These are phyloP conservation scores for Eciton burchellii DNA, from an alignment of 1,140 invertebrate genomes.

Conservation along the genomic window DNA sequence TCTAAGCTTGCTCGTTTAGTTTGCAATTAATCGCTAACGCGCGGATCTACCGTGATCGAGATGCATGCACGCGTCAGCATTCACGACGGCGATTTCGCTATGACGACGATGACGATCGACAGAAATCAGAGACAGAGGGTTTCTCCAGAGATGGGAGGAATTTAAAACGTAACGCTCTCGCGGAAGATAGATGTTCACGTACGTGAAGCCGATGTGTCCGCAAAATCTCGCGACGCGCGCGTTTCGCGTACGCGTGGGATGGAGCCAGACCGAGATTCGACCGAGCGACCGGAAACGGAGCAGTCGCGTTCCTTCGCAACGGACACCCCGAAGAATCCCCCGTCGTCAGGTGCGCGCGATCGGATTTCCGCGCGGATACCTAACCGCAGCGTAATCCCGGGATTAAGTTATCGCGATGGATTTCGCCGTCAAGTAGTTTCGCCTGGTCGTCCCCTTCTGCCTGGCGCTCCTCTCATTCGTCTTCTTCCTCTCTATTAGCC, in stretches of 20 bases:
- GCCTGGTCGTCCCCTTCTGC: neutral
- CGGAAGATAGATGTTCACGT: too few species aligned
- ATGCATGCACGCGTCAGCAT: slow-evolving; percentile 5
- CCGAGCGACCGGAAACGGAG: slow-evolving; percentile 60
- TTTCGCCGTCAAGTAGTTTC: slow-evolving; percentile 82
- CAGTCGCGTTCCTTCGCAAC: slow-evolving; percentile 47
- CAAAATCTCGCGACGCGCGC: too few species aligned
- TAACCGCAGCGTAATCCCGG: slow-evolving; percentile 76
- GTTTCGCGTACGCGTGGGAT: neutral
- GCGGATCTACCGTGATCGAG: slow-evolving; percentile 30
- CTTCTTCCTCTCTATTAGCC: slow-evolving; percentile 76
- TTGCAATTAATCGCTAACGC: slow-evolving; percentile 72
- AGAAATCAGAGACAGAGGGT: neutral
- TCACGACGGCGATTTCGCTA: neutral
- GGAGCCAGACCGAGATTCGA: slow-evolving; percentile 13
- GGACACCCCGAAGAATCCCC: slow-evolving; percentile 4
- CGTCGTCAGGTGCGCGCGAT: slow-evolving; percentile 68
- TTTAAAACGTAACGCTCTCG: too few species aligned
- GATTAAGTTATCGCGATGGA: slow-evolving; percentile 83
- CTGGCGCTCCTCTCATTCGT: slow-evolving; percentile 33
- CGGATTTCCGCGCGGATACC: slow-evolving; percentile 75
- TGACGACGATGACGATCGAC: slow-evolving; percentile 23
- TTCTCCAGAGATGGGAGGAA: too few species aligned
- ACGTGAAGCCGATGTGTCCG: too few species aligned
- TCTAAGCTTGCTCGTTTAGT: slow-evolving; percentile 77